These are phyloP conservation scores for Aethina tumida DNA, from an alignment of 1,140 invertebrate species.

Conservation along the genomic window DNA sequence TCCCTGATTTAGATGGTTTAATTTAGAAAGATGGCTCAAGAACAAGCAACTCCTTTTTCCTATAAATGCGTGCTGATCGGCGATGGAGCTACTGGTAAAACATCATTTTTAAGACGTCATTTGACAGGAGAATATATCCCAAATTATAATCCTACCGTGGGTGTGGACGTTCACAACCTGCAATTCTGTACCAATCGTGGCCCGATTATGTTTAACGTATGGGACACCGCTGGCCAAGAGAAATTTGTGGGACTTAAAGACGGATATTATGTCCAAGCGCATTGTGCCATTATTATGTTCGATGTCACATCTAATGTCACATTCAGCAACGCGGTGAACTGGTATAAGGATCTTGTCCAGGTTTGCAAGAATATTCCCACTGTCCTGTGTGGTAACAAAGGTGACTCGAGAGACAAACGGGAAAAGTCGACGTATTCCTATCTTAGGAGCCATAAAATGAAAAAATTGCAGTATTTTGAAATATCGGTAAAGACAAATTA, in stretches of 20 bases:
- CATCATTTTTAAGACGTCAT: conserved; percentile 94
- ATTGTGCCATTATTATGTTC: conserved; percentile 99
- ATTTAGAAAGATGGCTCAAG: conserved; percentile 48
- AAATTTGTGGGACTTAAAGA: conserved; percentile 98
- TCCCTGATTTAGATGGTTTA: no score
- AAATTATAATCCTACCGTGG: conserved; percentile 97
- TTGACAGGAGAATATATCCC: conserved; percentile 99
- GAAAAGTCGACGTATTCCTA: conserved; percentile 99
- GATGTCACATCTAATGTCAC: conserved; percentile 99
- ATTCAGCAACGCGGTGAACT: conserved; percentile 99
- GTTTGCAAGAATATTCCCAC: conserved; percentile 99
- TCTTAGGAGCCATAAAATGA: no score
- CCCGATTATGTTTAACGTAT: conserved; percentile 96
- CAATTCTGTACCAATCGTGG: conserved; percentile 98
- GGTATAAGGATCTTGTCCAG: conserved; percentile 96
- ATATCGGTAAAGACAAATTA: conserved; percentile 99
- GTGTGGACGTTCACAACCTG: conserved; percentile 97
- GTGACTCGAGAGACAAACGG: conserved; percentile 99
- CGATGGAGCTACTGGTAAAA: conserved; percentile 99
- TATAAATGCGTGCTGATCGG: conserved; percentile 97
- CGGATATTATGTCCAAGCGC: conserved; percentile 99
- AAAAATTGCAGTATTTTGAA: conserved; percentile 94
- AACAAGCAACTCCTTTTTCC: conserved; percentile 70
- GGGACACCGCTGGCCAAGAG: conserved; percentile 99
- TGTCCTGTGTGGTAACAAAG: conserved; percentile 94